Evolutionary conservation across 1,140 invertebrate species (phyloP), one percentile per base, ranked within the genome.

Genomic region (Heliconius hewitsoni): DNA sequence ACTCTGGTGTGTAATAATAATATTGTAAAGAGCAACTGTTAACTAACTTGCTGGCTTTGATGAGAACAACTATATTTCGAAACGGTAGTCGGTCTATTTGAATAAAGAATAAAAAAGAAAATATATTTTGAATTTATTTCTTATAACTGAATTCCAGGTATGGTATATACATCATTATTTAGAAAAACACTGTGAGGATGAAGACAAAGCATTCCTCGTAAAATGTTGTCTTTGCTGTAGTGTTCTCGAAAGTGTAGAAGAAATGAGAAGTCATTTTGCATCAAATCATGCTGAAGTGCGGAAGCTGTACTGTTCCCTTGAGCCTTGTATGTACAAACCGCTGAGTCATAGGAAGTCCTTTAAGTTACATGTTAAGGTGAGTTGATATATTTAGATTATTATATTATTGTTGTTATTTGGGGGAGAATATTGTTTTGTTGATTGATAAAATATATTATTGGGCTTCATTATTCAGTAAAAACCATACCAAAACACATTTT

Each of bases 301-400:
- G 46, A 93, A 94, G 71, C 78, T 94, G 18, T 95, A 89, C 80
- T 95, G 94, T 76, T 90, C 89, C 0, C 80, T 94, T 11, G 89
- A 91, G 16, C 73, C 89, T n/a, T 95, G 93, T 74, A 84, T 89
- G 72, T 93, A 88, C 71, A 92, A 89, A 71, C 94, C 94, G 4
- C 83, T 95, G 13, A 90, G 89, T 75, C 90, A 94, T 27, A 82
- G 87, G 37, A 93, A 94, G 79, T 93, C 93, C 34, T 90, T 95
- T 37, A 94, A 93, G 75, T 60, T 93, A 23, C 94, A 95, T 87
- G 81, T 93, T 27, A 93, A 90, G 91, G 94, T 94, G 82, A 85
- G 85, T 46, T 46, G 42, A 46, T 46, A 46, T 46, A 46, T 46
- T 46, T 16, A 16, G 3, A 46, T 46, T 46, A 46, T 46, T 46